Base-by-base conservation (phyloP, 1,140 invertebrate species). In the Saccostrea glomerata region DNA sequence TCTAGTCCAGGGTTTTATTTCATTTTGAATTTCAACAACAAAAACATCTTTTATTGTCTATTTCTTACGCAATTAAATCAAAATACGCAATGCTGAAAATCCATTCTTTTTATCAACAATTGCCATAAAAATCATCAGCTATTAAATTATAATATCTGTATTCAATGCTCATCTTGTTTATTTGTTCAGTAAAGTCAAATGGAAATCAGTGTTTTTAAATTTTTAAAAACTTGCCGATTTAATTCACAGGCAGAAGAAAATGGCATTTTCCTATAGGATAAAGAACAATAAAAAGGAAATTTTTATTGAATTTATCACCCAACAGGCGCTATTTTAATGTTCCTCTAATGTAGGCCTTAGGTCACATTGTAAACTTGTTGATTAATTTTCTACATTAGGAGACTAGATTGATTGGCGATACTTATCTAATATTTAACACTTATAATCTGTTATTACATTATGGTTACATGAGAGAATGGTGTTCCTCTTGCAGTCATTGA, bases 381-480 rank as follows among this genome's bases (percentile, higher is more conserved):
- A 77, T 77, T 77, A 77, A 77, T 77, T 77, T 77, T 77, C 58
- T 77, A 77, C 70, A 77, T 36, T 30, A 77, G 12, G 25, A 30
- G 70, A 77, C 70, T 77, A 25, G 25, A 30, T 30, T 36, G 25
- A 77, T 77, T 77, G 70, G 70, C 70, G 70, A 77, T 77, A 77
- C 70, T 77, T 77, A 77, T 77, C 70, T 36, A 77, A 77, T 77
- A 77, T 77, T 77, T 77, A 30, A 77, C 70, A 77, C 70, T 77
- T 77, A 77, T 77, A 77, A 77, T 77, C 70, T 77, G 70, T 77
- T 77, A 77, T 77, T 40, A 77, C 70, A 77, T 77, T 36, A 77
- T 77, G 70, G 25, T 15, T 36, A 77, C 70, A 77, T 40, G 70
- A 36, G 25, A 77, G 70, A 77, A 77, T 13, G 12, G 23, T 77